A percentile compares a stretch with the other conserved stretches of the same genome.
phyloP scores from a whole-genome alignment of 1,140 invertebrate species.

The Eueides isabella region DNA sequence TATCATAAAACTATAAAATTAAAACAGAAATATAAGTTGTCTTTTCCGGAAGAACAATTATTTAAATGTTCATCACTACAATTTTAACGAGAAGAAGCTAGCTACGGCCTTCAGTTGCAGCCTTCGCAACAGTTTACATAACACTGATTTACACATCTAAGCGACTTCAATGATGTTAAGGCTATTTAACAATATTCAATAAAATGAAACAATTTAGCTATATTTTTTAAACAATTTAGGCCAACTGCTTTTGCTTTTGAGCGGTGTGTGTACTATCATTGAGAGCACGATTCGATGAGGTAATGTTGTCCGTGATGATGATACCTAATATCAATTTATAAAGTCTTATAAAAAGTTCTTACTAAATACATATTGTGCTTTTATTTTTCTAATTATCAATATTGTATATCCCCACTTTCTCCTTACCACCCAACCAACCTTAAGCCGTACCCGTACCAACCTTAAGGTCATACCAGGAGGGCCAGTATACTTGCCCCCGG shows the following conservation, averaged over 20 bases:
- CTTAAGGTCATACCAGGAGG: too few relatives aligned
- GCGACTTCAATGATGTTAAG: background rate
- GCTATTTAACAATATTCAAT: background rate
- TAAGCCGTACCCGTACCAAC: too few relatives aligned
- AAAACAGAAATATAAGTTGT: too few relatives aligned
- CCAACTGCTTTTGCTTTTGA: background rate
- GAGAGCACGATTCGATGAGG: background rate
- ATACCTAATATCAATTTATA: background rate
- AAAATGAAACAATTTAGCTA: background rate
- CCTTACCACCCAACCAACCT: too few relatives aligned
- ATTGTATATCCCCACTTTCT: too few relatives aligned
- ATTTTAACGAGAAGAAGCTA: background rate
- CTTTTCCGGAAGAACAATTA: too few relatives aligned
- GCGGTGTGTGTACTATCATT: background rate
- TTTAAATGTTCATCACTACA: background rate
- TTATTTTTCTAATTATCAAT: background rate
- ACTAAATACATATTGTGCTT: background rate
- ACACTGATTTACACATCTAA: background rate
- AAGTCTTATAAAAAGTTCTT: conserved; percentile 2
- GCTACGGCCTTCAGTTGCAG: background rate
- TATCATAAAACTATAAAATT: too few relatives aligned
- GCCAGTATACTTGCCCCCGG: too few relatives aligned
- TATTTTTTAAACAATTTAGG: background rate
- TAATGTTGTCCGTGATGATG: background rate
- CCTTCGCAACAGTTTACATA: conserved; percentile 6